Percentiles rank a stretch among this genome's conserved stretches.
Evolutionary conservation across 2,888 invertebrate species (phyloP).

Genomic region (Tenthredo amoena): DNA sequence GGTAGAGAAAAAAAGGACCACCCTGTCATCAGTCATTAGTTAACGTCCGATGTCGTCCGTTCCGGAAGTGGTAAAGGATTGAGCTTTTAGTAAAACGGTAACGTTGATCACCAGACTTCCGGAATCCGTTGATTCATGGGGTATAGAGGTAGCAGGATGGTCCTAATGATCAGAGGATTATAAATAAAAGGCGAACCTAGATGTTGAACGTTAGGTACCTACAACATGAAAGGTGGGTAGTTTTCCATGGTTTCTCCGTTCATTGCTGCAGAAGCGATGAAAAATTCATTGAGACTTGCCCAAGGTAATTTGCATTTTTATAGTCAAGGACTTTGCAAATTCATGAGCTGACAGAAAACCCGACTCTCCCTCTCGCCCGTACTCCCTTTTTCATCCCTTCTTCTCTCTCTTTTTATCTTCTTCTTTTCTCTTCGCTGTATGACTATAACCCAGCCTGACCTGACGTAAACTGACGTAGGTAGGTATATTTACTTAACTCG

Average conservation of each 20-base stretch:
- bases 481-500: constrained; percentile 16
- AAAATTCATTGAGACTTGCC: constrained; percentile 51
- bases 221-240: background rate
- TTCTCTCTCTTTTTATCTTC: background rate
- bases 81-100: constrained; percentile 33
- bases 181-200: background rate
- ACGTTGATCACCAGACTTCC: background rate
- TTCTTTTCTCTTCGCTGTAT: background rate
- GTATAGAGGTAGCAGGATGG: background rate
- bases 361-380: background rate
- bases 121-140: constrained; percentile 27
- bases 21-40: constrained; percentile 15
- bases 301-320: constrained; percentile 50
- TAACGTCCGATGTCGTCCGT: background rate
- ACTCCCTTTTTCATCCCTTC: background rate
- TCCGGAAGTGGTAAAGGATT: constrained; percentile 14
- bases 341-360: constrained; percentile 49
- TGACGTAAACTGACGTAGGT: background rate
- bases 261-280: constrained; percentile 40
- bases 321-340: constrained; percentile 51
- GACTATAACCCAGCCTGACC: background rate
- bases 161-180: constrained; percentile 30
- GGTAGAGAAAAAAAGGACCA: background rate
- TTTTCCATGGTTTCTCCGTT: constrained; percentile 34
- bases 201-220: background rate